These are phyloP conservation scores for Neosalanx taihuensis DNA, from an alignment of 2,797 vertebrate genomes.

Conservation along the genomic window DNA sequence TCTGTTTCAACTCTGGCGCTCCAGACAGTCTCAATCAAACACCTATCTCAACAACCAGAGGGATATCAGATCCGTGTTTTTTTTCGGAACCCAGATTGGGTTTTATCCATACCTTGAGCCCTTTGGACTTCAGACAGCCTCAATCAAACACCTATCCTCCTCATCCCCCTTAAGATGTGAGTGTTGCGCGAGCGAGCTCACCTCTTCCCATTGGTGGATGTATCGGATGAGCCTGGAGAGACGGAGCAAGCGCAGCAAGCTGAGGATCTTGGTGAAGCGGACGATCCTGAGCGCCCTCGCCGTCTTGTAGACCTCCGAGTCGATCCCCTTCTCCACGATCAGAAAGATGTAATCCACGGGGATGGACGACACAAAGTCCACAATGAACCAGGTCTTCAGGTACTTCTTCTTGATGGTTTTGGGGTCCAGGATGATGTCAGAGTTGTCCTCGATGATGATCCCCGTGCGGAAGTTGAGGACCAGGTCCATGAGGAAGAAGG, in stretches of 20 bases:
- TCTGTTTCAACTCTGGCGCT: background rate
- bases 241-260: conserved; percentile 86
- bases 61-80: no score
- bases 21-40: background rate
- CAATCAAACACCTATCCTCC: background rate
- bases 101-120: background rate
- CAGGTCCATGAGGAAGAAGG: conserved; percentile 97
- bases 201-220: conserved; percentile 98
- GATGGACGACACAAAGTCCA: conserved; percentile 97
- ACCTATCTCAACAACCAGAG: background rate
- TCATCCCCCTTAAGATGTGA: background rate
- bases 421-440: conserved; percentile 96
- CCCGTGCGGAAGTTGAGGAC: conserved; percentile 98
- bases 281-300: conserved; percentile 93
- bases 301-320: conserved; percentile 97
- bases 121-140: background rate
- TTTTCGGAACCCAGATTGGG: background rate
- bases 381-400: conserved; percentile 96
- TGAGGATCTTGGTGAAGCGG: conserved; percentile 95
- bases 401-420: conserved; percentile 95
- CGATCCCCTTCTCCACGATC: conserved; percentile 96
- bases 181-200: conserved; percentile 48
- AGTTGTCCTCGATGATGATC: conserved; percentile 97
- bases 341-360: conserved; percentile 99
- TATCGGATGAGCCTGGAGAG: conserved; percentile 94